Conservation (phyloP, 1,140 invertebrate genomes). For the Mercenaria mercenaria region DNA sequence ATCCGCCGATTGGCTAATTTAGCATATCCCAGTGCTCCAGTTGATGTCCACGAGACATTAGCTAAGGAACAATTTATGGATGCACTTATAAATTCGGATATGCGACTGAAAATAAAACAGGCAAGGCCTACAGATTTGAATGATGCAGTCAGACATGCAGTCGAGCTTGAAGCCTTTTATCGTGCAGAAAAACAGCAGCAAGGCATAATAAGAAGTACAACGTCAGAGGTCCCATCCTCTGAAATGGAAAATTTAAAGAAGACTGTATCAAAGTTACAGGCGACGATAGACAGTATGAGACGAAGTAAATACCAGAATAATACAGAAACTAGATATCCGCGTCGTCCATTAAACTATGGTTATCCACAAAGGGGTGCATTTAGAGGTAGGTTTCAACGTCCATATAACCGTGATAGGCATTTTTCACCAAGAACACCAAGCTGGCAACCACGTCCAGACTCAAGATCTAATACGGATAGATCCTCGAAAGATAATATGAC, state of each 20-base stretch:
- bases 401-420: too few species aligned
- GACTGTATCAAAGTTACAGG: background rate
- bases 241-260: background rate
- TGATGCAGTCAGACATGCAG: slow-evolving; percentile 64
- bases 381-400: too few species aligned
- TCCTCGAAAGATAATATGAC: background rate
- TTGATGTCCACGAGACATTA: slow-evolving; percentile 62
- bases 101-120: slow-evolving; percentile 55
- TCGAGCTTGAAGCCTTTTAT: slow-evolving; percentile 56
- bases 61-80: slow-evolving; percentile 68
- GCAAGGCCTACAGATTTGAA: slow-evolving; percentile 56
- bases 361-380: too few species aligned
- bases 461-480: background rate
- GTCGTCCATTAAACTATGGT: background rate
- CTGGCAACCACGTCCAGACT: background rate
- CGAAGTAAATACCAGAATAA: background rate
- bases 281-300: background rate
- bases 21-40: slow-evolving; percentile 55
- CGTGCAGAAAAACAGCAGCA: slow-evolving; percentile 31
- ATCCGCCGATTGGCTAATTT: slow-evolving; percentile 51
- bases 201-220: background rate
- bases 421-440: too few species aligned
- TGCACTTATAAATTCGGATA: slow-evolving; percentile 55
- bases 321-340: background rate
- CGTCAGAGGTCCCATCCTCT: background rate